phyloP scores from a whole-genome alignment of 92 coral and sea anemone genomes.

The Palythoa grandiflora region DNA sequence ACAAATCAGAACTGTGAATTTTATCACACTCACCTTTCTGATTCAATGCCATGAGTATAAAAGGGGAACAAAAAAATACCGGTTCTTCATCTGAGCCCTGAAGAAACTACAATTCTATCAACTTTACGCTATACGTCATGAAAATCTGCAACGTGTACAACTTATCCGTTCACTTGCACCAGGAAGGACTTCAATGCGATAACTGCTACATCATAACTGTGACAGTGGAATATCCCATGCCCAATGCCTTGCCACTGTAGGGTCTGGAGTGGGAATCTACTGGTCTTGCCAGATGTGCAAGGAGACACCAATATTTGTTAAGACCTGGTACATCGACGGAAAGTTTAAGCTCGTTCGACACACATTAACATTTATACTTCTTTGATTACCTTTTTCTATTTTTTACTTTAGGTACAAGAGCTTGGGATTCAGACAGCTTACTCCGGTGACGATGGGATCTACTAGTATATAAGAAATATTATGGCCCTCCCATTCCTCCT shows the following conservation, averaged over 20 bases:
- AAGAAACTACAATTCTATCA: background rate
- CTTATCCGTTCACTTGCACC: constrained; percentile 5
- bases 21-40: too few relatives aligned
- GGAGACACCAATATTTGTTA: constrained; percentile 38
- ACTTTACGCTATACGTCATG: background rate
- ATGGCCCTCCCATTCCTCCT: constrained; percentile 52
- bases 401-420: constrained; percentile 11
- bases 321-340: constrained; percentile 70
- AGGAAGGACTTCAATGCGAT: background rate
- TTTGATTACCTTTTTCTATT: background rate
- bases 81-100: background rate
- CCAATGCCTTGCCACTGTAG: background rate
- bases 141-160: constrained; percentile 1
- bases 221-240: constrained; percentile 1
- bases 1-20: too few relatives aligned
- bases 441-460: background rate
- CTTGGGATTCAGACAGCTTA: constrained; percentile 12
- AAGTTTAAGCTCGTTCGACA: constrained; percentile 56
- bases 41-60: background rate
- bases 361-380: constrained; percentile 17
- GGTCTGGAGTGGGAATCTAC: constrained; percentile 15
- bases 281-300: constrained; percentile 32
- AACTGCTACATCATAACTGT: constrained; percentile 9
- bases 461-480: background rate
- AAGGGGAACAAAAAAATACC: background rate